Conservation (phyloP, 2,113 vertebrate species). For the Rhynchomys soricoides region DNA sequence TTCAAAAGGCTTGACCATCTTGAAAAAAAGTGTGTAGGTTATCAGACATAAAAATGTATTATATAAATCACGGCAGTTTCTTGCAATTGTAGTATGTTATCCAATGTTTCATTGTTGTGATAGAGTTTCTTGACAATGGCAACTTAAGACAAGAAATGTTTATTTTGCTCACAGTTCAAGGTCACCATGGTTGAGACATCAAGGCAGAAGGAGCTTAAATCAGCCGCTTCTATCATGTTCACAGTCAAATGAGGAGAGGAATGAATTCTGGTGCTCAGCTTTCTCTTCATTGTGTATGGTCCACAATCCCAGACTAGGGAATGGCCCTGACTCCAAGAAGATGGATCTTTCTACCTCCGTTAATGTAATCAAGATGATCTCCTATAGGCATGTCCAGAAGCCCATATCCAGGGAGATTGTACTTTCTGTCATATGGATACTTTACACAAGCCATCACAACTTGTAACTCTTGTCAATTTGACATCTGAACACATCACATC, state of each 20-base stretch:
- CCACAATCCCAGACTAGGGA: not conserved
- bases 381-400: not conserved
- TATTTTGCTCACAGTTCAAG: not conserved
- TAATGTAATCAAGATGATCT: not conserved
- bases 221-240: no score
- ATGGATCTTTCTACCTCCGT: not conserved
- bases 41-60: not conserved
- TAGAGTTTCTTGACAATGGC: no score
- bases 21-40: not conserved
- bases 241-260: not conserved
- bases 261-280: not conserved
- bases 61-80: not conserved
- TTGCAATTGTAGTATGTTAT: not conserved
- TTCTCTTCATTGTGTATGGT: not conserved
- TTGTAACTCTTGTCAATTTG: not conserved
- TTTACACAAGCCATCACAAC: no score
- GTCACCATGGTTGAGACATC: no score
- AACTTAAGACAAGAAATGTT: not conserved
- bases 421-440: not conserved
- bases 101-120: not conserved
- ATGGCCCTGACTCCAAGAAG: not conserved
- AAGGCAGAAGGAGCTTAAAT: no score
- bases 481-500: not conserved
- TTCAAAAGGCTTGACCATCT: not conserved
- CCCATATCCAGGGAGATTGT: no score